Evolutionary conservation across 1,140 invertebrate genomes (phyloP).

Genomic region (Bathynomus jamesi): DNA sequence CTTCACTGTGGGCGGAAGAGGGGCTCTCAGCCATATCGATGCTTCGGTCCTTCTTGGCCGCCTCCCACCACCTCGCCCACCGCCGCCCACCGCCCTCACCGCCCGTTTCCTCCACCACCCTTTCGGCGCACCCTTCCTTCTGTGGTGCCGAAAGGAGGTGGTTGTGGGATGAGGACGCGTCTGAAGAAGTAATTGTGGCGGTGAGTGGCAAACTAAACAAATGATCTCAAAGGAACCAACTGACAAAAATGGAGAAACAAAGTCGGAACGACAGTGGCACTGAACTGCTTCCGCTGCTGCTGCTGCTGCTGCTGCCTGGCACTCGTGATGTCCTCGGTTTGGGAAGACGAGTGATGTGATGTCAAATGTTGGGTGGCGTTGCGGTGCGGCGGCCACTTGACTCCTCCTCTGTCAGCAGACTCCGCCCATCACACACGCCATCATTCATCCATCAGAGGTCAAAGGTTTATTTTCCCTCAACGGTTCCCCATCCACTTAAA

Average conservation of each 20-base stretch:
- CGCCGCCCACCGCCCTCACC: slow-evolving; percentile 22
- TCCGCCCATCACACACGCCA: slow-evolving; percentile 25
- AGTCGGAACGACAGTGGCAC: too few relatives aligned
- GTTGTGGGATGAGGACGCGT: slow-evolving; percentile 16
- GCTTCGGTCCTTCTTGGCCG: neutral
- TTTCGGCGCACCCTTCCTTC: neutral
- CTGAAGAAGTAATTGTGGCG: slow-evolving; percentile 26
- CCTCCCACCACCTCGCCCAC: slow-evolving; percentile 31
- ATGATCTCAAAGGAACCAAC: too few relatives aligned
- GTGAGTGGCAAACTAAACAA: too few relatives aligned
- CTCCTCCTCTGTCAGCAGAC: slow-evolving; percentile 32
- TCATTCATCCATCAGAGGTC: slow-evolving; percentile 10
- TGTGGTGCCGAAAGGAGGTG: neutral
- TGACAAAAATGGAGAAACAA: too few relatives aligned
- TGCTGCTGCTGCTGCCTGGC: neutral
- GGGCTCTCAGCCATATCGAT: neutral
- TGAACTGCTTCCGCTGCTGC: neutral
- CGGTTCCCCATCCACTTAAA: neutral
- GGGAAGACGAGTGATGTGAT: slow-evolving; percentile 12
- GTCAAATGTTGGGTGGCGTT: slow-evolving; percentile 29
- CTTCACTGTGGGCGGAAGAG: neutral
- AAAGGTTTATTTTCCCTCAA: neutral
- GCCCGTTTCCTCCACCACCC: neutral
- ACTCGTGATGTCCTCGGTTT: slow-evolving; percentile 12
- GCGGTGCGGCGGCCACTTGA: slow-evolving; percentile 32